Evolutionary conservation across 2,888 invertebrate genomes (phyloP).

Genomic region (Crematogaster levior): DNA sequence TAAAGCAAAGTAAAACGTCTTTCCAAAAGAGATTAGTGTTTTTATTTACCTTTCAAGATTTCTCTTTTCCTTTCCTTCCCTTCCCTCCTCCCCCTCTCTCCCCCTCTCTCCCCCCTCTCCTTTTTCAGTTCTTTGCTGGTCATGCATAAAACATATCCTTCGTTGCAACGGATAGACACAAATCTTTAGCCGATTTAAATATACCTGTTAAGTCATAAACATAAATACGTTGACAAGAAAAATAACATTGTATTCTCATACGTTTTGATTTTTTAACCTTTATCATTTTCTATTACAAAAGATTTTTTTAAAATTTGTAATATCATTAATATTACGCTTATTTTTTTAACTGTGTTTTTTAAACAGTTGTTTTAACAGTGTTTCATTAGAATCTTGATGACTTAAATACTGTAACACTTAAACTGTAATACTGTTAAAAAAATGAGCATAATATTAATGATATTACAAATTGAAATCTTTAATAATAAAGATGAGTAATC

Average conservation of each 20-base stretch:
- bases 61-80: neutral
- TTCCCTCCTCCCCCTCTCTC: neutral
- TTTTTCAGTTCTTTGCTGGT: neutral
- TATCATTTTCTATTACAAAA: neutral
- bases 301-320: neutral
- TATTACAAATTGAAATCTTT: too few species aligned
- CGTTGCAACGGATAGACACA: neutral
- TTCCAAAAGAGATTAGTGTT: conserved; percentile 57
- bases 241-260: neutral
- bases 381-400: too few species aligned
- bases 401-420: too few species aligned
- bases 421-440: too few species aligned
- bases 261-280: neutral
- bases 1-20: conserved; percentile 16
- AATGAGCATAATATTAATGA: too few species aligned
- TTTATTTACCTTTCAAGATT: conserved; percentile 54
- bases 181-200: conserved; percentile 28
- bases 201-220: neutral
- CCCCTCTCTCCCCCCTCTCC: neutral
- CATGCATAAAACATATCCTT: conserved; percentile 35
- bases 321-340: neutral
- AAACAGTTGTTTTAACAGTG: too few species aligned
- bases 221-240: neutral
- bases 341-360: too few species aligned
- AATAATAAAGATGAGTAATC: neutral